Base-by-base conservation (phyloP, 2,797 vertebrate species). In the Melanotaenia boesemani region DNA sequence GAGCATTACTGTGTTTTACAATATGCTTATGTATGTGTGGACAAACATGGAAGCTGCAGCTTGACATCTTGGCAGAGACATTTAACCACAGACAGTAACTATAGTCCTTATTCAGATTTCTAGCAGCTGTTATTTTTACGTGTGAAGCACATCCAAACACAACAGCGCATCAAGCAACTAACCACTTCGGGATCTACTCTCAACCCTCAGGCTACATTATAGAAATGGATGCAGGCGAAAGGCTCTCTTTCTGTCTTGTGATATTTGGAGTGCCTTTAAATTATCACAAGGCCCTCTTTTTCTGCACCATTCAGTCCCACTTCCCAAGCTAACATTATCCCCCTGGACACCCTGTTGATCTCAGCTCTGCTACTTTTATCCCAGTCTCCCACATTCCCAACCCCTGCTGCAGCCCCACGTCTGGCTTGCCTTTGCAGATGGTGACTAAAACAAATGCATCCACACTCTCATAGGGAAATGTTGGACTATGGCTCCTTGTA, bases 341-440 rank as follows among this genome's bases (percentile, higher is more conserved):
- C 67, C 55, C 22, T 15, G 61, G 73, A 76, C 68, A 57, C 75
- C 70, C 68, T 70, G 74, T 73, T 83, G 82, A 88, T 79, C 77
- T 79, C 48, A 63, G 41, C 56, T 68, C 76, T 30, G 12, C 77
- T 9, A 15, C 34, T 24, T 72, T 57, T 34, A 5, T 44, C 22
- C 34, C 55, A 66, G 37, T 60, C 58, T 71, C 58, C 24, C 39
- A 60, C 46, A 58, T 62, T 73, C 68, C 75, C 22, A 57, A 56
- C 62, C 57, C 55, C 79, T 78, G 83, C 72, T 85, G 79, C 75
- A 81, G 46, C 64, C 59, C 34, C 63, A 72, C 86, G 90, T 78
- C 81, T 88, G 85, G 69, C 77, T 67, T 67, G 75, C 57, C 66
- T 52, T 70, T 81, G 84, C 85, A 88, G 84, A 88, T 85, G 81